Evolutionary conservation across 2,888 invertebrate genomes (phyloP).

Genomic region (Drosophila austrosaltans): DNA sequence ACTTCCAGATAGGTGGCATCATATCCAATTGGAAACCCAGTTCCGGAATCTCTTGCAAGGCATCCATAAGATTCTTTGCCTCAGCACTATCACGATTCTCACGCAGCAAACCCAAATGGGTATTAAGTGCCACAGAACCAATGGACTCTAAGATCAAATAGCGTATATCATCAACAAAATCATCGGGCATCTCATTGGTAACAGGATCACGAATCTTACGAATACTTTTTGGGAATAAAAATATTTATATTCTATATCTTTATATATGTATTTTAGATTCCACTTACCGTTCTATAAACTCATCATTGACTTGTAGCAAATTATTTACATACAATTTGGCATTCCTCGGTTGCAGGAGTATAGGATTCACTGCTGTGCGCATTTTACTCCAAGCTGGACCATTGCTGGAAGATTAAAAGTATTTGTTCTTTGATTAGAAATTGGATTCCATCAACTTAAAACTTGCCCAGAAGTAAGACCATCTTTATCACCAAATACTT

Average conservation of each 20-base stretch:
- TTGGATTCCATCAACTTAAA: background rate
- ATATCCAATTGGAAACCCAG: constrained; percentile 73
- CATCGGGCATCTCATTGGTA: constrained; percentile 81
- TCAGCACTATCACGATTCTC: constrained; percentile 63
- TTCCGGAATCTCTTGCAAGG: constrained; percentile 55
- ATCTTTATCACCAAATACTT: constrained; percentile 63
- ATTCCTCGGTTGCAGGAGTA: constrained; percentile 87
- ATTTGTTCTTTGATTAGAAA: background rate
- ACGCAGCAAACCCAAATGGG: constrained; percentile 74
- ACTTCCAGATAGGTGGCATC: constrained; percentile 78
- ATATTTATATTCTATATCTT: background rate
- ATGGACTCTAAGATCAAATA: constrained; percentile 86
- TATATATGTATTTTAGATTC: background rate
- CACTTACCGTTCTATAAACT: constrained; percentile 79
- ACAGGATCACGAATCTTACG: constrained; percentile 72
- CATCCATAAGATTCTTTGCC: constrained; percentile 48
- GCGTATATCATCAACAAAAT: constrained; percentile 85
- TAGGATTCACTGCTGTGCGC: constrained; percentile 87
- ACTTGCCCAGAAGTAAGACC: constrained; percentile 68
- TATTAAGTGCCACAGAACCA: constrained; percentile 82
- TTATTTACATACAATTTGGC: constrained; percentile 85
- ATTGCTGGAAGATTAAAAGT: constrained; percentile 82
- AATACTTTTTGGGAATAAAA: constrained; percentile 74
- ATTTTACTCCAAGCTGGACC: constrained; percentile 88
- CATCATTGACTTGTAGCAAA: constrained; percentile 84